phyloP scores from a whole-genome alignment of 2,888 invertebrate species.

The Diarsia rubi region DNA sequence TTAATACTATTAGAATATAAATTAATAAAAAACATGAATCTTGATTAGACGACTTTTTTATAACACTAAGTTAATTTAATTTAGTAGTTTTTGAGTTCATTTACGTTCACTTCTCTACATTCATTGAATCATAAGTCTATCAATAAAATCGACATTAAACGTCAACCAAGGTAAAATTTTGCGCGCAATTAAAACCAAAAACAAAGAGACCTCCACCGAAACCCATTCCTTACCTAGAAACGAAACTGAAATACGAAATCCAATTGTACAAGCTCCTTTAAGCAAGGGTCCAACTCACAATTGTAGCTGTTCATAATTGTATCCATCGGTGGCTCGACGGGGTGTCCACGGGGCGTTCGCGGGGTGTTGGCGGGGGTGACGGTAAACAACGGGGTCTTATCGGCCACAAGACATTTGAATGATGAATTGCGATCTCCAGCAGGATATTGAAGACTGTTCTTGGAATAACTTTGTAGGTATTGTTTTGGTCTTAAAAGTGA shows the following conservation, averaged over 20 bases:
- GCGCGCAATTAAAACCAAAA: not conserved
- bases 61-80: not conserved
- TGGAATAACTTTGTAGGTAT: slow-evolving; percentile 50
- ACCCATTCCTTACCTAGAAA: slow-evolving; percentile 4
- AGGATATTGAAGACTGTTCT: slow-evolving; percentile 50
- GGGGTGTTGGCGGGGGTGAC: slow-evolving; percentile 25
- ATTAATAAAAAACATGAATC: not conserved
- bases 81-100: not conserved
- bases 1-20: not conserved
- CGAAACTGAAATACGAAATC: slow-evolving; percentile 24
- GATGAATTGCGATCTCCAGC: slow-evolving; percentile 56
- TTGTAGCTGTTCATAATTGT: slow-evolving; percentile 61
- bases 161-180: not conserved
- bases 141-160: not conserved
- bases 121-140: too few species aligned
- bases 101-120: not conserved
- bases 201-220: not conserved
- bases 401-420: slow-evolving; percentile 63
- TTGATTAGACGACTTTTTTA: not conserved
- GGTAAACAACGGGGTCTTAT: slow-evolving; percentile 59
- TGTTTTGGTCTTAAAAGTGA: slow-evolving; percentile 44
- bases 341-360: slow-evolving; percentile 1
- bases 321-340: slow-evolving; percentile 37
- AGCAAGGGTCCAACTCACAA: slow-evolving; percentile 51
- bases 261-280: slow-evolving; percentile 59